Base-by-base conservation (phyloP, 2,888 invertebrate species). In the Dynastes grantii region DNA sequence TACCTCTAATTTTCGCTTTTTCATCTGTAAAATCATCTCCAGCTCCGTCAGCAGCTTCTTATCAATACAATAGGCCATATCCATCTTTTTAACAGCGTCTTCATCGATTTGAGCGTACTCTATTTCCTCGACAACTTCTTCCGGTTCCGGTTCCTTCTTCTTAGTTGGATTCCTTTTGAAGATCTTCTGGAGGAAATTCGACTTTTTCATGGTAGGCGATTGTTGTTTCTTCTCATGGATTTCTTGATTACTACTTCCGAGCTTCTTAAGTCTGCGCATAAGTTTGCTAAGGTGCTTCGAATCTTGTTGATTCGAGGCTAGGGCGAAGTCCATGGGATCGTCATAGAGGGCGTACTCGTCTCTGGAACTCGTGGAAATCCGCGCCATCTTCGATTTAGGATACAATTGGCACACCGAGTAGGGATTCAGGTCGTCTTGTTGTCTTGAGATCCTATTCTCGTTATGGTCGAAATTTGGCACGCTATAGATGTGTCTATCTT, bases 41-140 rank as follows among this genome's bases (percentile, higher is more conserved):
- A 87, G 78, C 63, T 86, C 86, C 1, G 81, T 80, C n/a, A 87
- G 71, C 82, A 86, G 84, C 76, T 84, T 81, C n/a, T 84, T 81
- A 76, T 85, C 84, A n/a, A 65, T 79, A 40, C 82, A 63, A 53
- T 64, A 64, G 22, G 53, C 71, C 63, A 61, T 73, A 6, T 78
- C 78, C 68, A 78, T 53, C 37, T 78, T 78, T 11, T 37, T 64
- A n/a, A 78, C 61, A 45, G 40, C 79, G 13, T 76, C 53, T 16
- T 82, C 80, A 53, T 84, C 83, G 5, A 85, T 82, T 40, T 82
- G 82, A 64, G 83, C 85, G 71, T 85, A 85, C 40, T 76, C 71
- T n/a, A 84, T 79, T n/a, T 83, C 80, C 22, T 85, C 84, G 4
- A 81, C 82, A 9, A 45, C 45, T 45, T 82, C 64, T 27, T 81